A percentile compares a stretch with the other conserved stretches of the same genome.
These are phyloP conservation scores for Dicroscelio sp. DNA, from an alignment of 2,888 invertebrate species.

Conservation along the genomic window DNA sequence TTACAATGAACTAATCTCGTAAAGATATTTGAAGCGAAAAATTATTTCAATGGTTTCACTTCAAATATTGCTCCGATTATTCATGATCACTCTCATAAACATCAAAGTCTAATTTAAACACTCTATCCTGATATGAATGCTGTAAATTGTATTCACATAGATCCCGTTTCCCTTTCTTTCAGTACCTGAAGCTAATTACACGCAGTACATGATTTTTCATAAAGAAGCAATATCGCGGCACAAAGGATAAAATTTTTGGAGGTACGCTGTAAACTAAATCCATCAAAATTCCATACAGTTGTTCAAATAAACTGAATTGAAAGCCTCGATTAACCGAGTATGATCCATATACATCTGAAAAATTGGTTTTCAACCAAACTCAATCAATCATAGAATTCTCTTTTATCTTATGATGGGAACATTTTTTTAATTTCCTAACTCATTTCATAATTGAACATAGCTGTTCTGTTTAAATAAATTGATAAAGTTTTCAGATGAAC, in stretches of 20 bases:
- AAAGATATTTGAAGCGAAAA: background rate
- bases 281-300: background rate
- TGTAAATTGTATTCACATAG: conserved; percentile 33
- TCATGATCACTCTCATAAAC: conserved; percentile 10
- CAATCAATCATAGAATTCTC: conserved; percentile 42
- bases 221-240: conserved; percentile 34
- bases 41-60: no score
- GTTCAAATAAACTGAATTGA: conserved; percentile 33
- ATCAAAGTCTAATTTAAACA: conserved; percentile 29
- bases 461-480: background rate
- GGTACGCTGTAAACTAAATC: conserved; percentile 39
- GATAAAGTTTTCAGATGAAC: no score
- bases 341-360: conserved; percentile 47
- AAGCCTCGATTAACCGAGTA: conserved; percentile 51
- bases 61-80: background rate
- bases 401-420: conserved; percentile 21
- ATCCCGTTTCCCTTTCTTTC: conserved; percentile 29
- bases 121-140: background rate
- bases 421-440: conserved; percentile 24
- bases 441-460: background rate
- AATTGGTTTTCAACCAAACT: conserved; percentile 47
- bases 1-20: no score
- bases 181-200: conserved; percentile 36
- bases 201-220: conserved; percentile 24
- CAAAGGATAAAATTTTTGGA: conserved; percentile 33